These are phyloP conservation scores for Corynorhinus townsendii DNA, from an alignment of 2,113 vertebrate genomes.

Conservation along the genomic window DNA sequence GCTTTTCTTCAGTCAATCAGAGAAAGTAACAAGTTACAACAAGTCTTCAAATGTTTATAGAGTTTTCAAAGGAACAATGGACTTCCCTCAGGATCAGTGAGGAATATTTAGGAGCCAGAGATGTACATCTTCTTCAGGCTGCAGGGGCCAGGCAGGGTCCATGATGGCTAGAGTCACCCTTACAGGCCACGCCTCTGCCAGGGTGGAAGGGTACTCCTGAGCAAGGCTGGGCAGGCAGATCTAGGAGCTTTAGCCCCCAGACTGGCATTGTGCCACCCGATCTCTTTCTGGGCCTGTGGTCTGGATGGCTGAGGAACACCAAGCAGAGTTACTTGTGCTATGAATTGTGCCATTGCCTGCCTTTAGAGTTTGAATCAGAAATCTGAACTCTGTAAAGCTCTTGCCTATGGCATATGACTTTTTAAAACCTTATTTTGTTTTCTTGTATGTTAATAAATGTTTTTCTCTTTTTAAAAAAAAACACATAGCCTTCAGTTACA, in stretches of 20 bases:
- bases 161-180: background rate
- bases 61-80: background rate
- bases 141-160: background rate
- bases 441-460: background rate
- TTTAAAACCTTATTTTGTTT: background rate
- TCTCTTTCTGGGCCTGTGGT: background rate
- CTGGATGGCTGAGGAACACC: background rate
- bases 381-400: background rate
- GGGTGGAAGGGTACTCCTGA: background rate
- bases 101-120: background rate
- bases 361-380: conserved; percentile 2
- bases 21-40: background rate
- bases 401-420: background rate
- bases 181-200: background rate
- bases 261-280: background rate
- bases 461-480: background rate
- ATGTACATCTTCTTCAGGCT: background rate
- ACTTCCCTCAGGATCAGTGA: background rate
- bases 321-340: background rate
- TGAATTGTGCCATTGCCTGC: background rate
- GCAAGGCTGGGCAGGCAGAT: background rate
- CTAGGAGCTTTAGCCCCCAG: background rate
- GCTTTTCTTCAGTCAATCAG: background rate
- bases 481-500: background rate
- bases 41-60: background rate